Percentiles rank a stretch among this genome's conserved stretches.
Evolutionary conservation across 2,113 vertebrate genomes (phyloP).

Genomic region (Philantomba maxwellii): DNA sequence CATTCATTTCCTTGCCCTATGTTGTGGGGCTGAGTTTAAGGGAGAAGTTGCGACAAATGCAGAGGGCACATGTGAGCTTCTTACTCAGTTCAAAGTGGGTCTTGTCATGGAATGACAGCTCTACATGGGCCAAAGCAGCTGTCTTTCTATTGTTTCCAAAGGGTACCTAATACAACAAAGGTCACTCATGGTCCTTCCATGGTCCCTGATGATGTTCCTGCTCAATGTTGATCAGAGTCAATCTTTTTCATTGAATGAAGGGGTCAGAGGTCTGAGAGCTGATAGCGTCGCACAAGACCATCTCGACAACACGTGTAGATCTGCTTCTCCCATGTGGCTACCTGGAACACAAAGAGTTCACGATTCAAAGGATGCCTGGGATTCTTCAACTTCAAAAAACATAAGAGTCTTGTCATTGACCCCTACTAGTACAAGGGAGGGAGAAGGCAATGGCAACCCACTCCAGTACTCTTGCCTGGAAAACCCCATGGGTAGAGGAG

Average conservation of each 20-base stretch:
- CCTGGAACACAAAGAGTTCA: conserved; percentile 69
- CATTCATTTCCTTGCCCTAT: not conserved
- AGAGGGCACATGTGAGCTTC: not conserved
- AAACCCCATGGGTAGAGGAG: no score
- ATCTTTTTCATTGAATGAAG: not conserved
- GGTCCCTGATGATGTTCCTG: not conserved
- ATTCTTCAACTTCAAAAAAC: not conserved
- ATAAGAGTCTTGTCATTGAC: not conserved
- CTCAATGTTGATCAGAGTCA: not conserved
- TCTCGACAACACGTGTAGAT: conserved; percentile 83
- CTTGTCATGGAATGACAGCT: not conserved
- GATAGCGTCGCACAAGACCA: conserved; percentile 81
- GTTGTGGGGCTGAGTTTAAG: not conserved
- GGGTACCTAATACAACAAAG: not conserved
- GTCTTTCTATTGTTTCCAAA: not conserved
- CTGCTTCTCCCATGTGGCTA: conserved; percentile 80
- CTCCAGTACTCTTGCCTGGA: no score
- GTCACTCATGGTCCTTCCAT: not conserved
- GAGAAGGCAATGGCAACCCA: no score
- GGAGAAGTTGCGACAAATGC: not conserved
- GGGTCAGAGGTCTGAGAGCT: conserved; percentile 75
- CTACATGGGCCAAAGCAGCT: not conserved
- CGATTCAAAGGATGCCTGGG: not conserved
- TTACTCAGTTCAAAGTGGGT: not conserved
- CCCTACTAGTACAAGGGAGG: not conserved